Conservation (phyloP, 2,113 vertebrate genomes). For the Corvus hawaiiensis region DNA sequence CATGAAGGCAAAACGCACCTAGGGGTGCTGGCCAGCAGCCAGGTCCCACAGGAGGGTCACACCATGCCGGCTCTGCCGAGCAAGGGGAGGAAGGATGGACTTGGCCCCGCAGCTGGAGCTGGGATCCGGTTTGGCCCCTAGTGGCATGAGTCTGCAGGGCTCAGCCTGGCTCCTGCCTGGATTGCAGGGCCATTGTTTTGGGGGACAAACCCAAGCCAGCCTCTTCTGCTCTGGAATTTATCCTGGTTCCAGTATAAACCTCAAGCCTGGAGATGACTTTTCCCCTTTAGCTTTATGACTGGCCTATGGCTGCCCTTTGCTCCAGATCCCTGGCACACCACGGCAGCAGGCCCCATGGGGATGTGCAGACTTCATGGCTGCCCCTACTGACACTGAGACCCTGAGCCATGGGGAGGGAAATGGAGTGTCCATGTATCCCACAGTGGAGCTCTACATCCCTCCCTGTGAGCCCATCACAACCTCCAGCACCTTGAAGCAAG, state of each 20-base stretch:
- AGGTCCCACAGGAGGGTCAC: not conserved
- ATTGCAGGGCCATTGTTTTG: not conserved
- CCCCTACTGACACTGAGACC: not conserved
- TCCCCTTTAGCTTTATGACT: not conserved
- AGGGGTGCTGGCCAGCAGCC: not conserved
- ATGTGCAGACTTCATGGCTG: not conserved
- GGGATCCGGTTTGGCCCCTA: not conserved
- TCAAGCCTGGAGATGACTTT: not conserved
- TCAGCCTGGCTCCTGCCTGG: not conserved
- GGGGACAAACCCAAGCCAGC: not conserved
- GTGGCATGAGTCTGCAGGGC: not conserved
- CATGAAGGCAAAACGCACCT: not conserved
- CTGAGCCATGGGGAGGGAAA: rapidly evolving
- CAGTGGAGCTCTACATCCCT: not conserved
- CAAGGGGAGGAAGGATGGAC: not conserved
- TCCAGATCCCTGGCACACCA: not conserved
- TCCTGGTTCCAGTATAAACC: not conserved
- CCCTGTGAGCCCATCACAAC: not conserved
- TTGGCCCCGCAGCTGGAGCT: rapidly evolving
- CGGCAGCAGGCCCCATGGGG: rapidly evolving
- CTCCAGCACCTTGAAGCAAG: not conserved
- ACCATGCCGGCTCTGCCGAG: rapidly evolving
- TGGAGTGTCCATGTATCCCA: not conserved
- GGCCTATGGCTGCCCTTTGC: not conserved
- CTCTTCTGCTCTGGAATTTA: not conserved